Evolutionary conservation across 2,888 invertebrate species (phyloP), one percentile per base, ranked within the genome.

Genomic region (Troides aeacus): DNA sequence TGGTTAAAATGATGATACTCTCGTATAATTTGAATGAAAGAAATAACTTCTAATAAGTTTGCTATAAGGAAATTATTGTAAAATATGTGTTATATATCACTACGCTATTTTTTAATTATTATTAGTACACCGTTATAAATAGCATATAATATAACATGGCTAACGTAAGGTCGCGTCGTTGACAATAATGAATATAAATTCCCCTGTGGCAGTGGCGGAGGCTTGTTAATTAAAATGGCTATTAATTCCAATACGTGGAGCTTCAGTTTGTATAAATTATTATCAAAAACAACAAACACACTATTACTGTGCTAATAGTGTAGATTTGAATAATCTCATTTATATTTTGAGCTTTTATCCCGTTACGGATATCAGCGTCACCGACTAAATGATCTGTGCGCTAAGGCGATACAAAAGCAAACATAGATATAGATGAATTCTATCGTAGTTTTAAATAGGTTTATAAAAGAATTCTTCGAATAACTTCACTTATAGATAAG

Each of bases 101-200:
- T 7, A 8, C 6, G 39, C 39, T 39, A 39, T 39, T 8, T 1
- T 24, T 39, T 39, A 39, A 39, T 39, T 8, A 10, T 39, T 8
- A 1, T 39, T 50, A 50, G 17, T 8, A 24, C 50, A 15, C 24
- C 46, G 24, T 62, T 46, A 62, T 62, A 62, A 62, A 62, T 62
- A 4, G 23, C 24, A 62, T 24, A 24, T 62, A 62, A 50, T 62
- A 50, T 24, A 39, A 62, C 5, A 24, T 62, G 23, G 50, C 50
- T 50, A 46, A 46, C 24, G 23, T 7, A 23, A 18, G 50, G 46
- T 46, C 42, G 46, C 46, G 2, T 10, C 57, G 53, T 63, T 30
- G 63, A 36, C 53, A 36, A 50, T 63, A 56, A 56, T 63, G 63
- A 56, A 63, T 30, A 56, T 56, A 63, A 63, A 63, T 63, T n/a